Percentiles rank a stretch among this genome's conserved stretches.
phyloP scores from a whole-genome alignment of 2,113 vertebrate genomes.

The Spea bombifrons region DNA sequence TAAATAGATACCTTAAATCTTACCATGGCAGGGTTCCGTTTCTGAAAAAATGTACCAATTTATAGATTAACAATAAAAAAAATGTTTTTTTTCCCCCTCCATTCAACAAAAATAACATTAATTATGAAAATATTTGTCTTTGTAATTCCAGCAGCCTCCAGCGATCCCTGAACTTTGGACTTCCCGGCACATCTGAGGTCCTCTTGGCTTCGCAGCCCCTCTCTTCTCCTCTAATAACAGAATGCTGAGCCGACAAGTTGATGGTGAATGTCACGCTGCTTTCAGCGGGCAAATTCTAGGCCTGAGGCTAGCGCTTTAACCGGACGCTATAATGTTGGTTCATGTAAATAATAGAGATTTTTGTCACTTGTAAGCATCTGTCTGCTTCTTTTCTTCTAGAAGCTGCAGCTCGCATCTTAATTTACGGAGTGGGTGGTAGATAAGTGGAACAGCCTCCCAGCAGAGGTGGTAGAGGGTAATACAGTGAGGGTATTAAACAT shows the following conservation, averaged over 20 bases:
- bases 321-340: too few relatives aligned
- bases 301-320: not conserved
- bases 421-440: too few relatives aligned
- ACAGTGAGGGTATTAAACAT: too few relatives aligned
- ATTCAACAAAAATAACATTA: not conserved
- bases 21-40: too few relatives aligned
- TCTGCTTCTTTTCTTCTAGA: too few relatives aligned
- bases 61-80: not conserved
- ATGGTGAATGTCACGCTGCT: constrained; percentile 20
- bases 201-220: constrained; percentile 18
- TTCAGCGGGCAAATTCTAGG: not conserved
- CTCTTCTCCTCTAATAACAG: not conserved
- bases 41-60: too few relatives aligned
- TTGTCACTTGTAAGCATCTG: too few relatives aligned
- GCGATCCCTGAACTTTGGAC: constrained; percentile 28
- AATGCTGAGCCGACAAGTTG: constrained; percentile 9
- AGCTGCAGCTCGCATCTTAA: too few relatives aligned
- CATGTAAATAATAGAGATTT: too few relatives aligned
- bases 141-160: constrained; percentile 7
- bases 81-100: not conserved
- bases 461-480: too few relatives aligned
- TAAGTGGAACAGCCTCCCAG: too few relatives aligned
- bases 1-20: not conserved
- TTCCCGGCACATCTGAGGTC: constrained; percentile 28
- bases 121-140: constrained; percentile 6